Evolutionary conservation across 2,113 vertebrate genomes (phyloP).

Genomic region (Eclectus roratus): DNA sequence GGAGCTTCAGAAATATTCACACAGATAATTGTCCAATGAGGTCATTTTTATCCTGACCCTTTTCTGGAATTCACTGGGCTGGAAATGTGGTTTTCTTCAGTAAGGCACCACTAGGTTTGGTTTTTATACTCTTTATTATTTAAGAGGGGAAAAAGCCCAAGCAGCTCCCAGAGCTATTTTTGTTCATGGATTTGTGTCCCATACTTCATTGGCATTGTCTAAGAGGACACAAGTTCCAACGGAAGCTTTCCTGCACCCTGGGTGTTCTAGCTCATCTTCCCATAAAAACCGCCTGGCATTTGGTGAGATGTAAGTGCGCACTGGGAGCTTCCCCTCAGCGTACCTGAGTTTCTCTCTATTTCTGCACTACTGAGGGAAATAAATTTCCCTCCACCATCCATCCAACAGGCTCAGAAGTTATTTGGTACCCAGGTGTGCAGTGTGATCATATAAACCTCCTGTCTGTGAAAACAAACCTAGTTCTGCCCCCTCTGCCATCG

Average conservation of each 20-base stretch:
- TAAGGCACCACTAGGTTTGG: background rate
- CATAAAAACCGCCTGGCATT: background rate
- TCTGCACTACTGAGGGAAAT: background rate
- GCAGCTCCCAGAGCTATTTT: background rate
- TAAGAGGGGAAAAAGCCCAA: background rate
- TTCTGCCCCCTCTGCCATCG: background rate
- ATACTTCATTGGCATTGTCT: rapidly evolving
- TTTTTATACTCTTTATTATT: background rate
- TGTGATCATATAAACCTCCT: background rate
- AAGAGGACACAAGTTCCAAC: background rate
- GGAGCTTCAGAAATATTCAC: background rate
- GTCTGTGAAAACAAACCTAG: rapidly evolving
- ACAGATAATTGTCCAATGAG: background rate
- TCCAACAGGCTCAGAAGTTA: background rate
- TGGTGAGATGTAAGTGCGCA: rapidly evolving
- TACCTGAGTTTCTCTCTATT: rapidly evolving
- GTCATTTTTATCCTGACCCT: background rate
- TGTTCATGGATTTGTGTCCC: background rate
- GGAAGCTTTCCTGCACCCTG: background rate
- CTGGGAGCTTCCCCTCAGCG: background rate
- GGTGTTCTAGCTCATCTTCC: background rate
- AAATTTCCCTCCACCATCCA: background rate
- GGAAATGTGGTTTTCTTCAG: background rate
- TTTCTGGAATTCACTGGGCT: background rate
- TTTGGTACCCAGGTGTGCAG: background rate